Percentiles rank a stretch among this genome's conserved stretches.
phyloP scores from a whole-genome alignment of 2,113 vertebrate species.

The Calyptomena viridis region DNA sequence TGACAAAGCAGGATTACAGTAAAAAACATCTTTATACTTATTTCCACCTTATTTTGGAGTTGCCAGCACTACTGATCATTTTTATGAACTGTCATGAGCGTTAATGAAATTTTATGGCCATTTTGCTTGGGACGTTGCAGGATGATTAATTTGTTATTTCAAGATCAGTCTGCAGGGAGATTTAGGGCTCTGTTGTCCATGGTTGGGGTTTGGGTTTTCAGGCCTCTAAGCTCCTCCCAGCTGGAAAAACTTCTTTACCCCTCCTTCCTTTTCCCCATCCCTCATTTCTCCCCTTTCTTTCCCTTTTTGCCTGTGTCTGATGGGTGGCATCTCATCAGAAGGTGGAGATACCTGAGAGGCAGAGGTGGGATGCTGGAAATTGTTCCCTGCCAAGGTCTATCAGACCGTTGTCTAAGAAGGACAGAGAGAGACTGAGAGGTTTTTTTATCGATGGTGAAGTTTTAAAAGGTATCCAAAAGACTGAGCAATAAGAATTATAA shows the following conservation, averaged over 20 bases:
- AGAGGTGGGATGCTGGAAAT: background rate
- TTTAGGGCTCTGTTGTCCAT: background rate
- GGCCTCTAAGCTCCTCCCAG: background rate
- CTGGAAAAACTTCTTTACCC: background rate
- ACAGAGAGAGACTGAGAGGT: background rate
- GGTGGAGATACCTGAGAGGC: background rate
- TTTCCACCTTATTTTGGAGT: constrained; percentile 57
- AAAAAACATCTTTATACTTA: constrained; percentile 60
- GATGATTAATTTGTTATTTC: background rate
- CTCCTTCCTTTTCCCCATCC: background rate
- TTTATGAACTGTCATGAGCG: constrained; percentile 49
- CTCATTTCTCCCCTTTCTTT: background rate
- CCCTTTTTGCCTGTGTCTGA: background rate
- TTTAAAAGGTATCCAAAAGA: background rate
- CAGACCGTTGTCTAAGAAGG: background rate
- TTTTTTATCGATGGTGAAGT: background rate
- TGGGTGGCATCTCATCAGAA: background rate
- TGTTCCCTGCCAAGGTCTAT: background rate
- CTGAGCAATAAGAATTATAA: background rate
- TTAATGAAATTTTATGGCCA: constrained; percentile 52
- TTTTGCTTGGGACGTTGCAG: constrained; percentile 39
- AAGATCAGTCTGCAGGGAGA: background rate
- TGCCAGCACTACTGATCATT: constrained; percentile 51
- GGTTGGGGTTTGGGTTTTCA: background rate
- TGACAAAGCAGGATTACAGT: constrained; percentile 20